phyloP scores from a whole-genome alignment of 1,140 invertebrate species.

The Araneus ventricosus region DNA sequence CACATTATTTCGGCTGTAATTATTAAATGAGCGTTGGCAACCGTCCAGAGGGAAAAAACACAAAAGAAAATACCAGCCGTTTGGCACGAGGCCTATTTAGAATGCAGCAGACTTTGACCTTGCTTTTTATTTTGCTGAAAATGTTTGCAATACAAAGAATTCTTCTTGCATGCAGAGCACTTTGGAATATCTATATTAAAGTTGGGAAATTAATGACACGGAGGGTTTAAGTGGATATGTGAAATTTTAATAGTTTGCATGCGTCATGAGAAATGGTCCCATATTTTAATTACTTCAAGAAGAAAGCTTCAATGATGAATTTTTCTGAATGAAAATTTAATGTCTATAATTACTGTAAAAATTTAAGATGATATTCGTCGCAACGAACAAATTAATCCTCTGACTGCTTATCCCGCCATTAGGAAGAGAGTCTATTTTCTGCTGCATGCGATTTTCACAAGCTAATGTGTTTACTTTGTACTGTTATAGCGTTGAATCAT shows the following conservation, averaged over 20 bases:
- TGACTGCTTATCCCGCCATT: too few species aligned
- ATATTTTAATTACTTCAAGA: neutral
- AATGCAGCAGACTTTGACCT: neutral
- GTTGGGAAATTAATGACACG: neutral
- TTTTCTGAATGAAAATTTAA: too few species aligned
- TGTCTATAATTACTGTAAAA: too few species aligned
- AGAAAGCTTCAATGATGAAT: too few species aligned
- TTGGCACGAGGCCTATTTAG: conserved; percentile 39
- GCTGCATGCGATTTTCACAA: too few species aligned
- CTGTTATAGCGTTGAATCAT: too few species aligned
- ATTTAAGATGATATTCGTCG: too few species aligned
- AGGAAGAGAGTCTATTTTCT: too few species aligned
- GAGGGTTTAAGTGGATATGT: neutral
- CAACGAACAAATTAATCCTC: too few species aligned
- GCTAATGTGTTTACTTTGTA: too few species aligned
- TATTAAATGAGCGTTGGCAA: conserved; percentile 45
- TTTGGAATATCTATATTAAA: neutral
- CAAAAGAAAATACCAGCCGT: neutral
- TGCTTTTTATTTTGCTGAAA: neutral
- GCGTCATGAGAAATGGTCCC: neutral
- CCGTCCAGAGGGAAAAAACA: conserved; percentile 1
- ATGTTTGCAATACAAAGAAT: neutral
- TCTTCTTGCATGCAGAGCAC: neutral
- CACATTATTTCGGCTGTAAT: conserved; percentile 50
- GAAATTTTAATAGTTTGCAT: neutral